phyloP scores from a whole-genome alignment of 2,888 invertebrate species.

The Apoda limacodes region DNA sequence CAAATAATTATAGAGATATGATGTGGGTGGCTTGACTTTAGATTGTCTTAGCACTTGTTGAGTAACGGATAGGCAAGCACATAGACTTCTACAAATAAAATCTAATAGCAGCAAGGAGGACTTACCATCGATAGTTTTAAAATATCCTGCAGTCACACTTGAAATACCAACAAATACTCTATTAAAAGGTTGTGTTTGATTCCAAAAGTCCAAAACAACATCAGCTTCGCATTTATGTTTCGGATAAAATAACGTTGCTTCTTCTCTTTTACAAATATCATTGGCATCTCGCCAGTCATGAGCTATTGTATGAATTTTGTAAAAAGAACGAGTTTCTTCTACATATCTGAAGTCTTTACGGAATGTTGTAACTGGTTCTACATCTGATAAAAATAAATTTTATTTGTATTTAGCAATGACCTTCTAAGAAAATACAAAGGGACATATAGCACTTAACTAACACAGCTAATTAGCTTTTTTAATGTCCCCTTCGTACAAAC shows the following conservation, averaged over 20 bases:
- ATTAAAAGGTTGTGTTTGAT: constrained; percentile 24
- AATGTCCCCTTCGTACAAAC: no score
- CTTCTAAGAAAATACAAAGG: no score
- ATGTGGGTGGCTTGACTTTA: no score
- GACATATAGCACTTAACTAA: no score
- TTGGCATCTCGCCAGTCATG: constrained; percentile 38
- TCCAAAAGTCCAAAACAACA: constrained; percentile 27
- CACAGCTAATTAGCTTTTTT: no score
- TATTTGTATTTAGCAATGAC: no score
- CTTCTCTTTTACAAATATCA: constrained; percentile 35
- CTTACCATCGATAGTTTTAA: constrained; percentile 5
- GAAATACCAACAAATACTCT: constrained; percentile 36
- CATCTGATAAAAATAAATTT: constrained; percentile 31
- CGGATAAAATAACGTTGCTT: constrained; percentile 39
- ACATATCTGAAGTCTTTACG: constrained; percentile 42
- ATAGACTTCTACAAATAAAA: no score
- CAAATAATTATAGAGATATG: no score
- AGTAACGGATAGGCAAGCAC: no score
- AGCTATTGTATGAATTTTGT: no score
- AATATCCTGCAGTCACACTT: constrained; percentile 15
- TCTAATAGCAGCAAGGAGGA: no score
- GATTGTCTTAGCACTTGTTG: no score
- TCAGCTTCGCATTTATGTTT: constrained; percentile 32
- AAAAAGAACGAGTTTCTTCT: constrained; percentile 32
- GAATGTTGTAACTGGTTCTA: constrained; percentile 30